Evolutionary conservation across 2,888 invertebrate species (phyloP).

Genomic region (Pyrochroa serraticornis): DNA sequence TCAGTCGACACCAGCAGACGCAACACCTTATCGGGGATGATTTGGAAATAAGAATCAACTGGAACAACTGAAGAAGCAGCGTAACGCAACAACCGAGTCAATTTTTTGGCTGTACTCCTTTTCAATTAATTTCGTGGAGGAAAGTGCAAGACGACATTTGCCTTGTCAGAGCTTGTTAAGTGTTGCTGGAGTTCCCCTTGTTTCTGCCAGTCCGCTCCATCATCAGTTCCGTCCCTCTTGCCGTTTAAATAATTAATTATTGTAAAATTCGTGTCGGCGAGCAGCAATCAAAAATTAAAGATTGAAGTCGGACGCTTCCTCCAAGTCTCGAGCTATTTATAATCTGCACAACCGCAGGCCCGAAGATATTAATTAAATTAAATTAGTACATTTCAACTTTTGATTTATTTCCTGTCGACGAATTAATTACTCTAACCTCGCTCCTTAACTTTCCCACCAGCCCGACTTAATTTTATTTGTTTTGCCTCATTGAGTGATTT

Average conservation of each 20-base stretch:
- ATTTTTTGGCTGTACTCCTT: too few relatives aligned
- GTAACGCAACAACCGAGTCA: too few relatives aligned
- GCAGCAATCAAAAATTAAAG: neutral
- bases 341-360: slow-evolving; percentile 36
- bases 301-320: neutral
- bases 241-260: too few relatives aligned
- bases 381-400: slow-evolving; percentile 44
- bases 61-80: too few relatives aligned
- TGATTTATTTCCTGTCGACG: slow-evolving; percentile 45
- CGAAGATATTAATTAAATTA: slow-evolving; percentile 44
- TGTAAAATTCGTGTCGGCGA: too few relatives aligned
- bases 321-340: slow-evolving; percentile 30
- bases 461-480: slow-evolving; percentile 39
- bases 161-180: neutral
- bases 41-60: too few relatives aligned
- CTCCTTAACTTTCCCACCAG: slow-evolving; percentile 35
- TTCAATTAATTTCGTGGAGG: too few relatives aligned
- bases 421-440: slow-evolving; percentile 42
- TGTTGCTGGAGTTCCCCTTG: neutral
- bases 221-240: too few relatives aligned
- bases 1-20: too few relatives aligned
- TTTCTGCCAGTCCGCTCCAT: too few relatives aligned
- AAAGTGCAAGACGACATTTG: neutral
- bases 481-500: slow-evolving; percentile 31
- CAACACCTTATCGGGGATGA: too few relatives aligned